Evolutionary conservation across 2,113 vertebrate species (phyloP).

Genomic region (Azemiops feae): DNA sequence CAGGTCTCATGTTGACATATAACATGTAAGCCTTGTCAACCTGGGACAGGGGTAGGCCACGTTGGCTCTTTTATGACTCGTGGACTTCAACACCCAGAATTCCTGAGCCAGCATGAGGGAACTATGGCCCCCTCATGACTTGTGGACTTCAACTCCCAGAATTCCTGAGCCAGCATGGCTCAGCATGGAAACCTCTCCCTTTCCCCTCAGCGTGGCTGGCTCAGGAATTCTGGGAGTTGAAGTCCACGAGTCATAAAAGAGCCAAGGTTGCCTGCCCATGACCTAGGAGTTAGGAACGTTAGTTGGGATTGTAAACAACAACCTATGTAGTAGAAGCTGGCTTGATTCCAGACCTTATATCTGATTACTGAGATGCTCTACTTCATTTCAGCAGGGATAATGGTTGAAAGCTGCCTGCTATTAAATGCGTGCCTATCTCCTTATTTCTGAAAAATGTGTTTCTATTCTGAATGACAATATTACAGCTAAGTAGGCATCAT

Average conservation of each 20-base stretch:
- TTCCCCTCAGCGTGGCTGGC: too few species aligned
- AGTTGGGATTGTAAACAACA: not conserved
- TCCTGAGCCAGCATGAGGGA: too few species aligned
- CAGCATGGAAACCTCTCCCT: too few species aligned
- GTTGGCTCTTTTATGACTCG: too few species aligned
- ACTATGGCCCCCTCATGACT: too few species aligned
- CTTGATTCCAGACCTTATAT: fast-evolving
- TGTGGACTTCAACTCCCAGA: too few species aligned
- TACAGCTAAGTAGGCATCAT: not conserved
- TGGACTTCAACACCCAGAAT: too few species aligned
- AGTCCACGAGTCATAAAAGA: too few species aligned
- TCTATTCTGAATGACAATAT: fast-evolving
- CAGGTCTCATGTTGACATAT: not conserved
- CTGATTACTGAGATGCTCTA: not conserved
- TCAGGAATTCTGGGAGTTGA: too few species aligned
- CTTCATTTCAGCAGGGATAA: fast-evolving
- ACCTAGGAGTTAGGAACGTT: fast-evolving
- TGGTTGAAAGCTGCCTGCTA: not conserved
- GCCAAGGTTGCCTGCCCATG: too few species aligned
- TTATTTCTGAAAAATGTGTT: not conserved
- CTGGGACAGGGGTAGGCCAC: too few species aligned
- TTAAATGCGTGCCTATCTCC: fast-evolving
- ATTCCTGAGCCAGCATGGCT: too few species aligned
- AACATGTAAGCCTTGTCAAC: fast-evolving
- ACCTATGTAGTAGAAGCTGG: fast-evolving